A percentile compares a stretch with the other conserved stretches of the same genome.
These are phyloP conservation scores for Campoplex nolae DNA, from an alignment of 2,888 invertebrate species.

Conservation along the genomic window DNA sequence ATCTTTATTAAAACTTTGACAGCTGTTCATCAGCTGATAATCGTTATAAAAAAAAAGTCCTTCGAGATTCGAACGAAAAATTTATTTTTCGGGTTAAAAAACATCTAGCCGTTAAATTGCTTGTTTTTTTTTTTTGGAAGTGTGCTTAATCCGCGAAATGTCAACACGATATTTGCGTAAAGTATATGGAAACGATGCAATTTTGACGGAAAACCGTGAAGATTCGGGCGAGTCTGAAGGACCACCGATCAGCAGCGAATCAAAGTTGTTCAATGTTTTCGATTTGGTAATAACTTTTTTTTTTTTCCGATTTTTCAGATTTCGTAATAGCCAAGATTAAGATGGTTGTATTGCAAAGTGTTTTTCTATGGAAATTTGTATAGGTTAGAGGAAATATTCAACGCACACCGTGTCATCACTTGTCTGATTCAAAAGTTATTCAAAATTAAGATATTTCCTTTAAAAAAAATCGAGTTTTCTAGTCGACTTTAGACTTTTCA, in stretches of 20 bases:
- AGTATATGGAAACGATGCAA: slow-evolving; percentile 87
- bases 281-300: slow-evolving; percentile 87
- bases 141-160: slow-evolving; percentile 83
- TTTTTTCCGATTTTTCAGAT: neutral
- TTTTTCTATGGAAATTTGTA: neutral
- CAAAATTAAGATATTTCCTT: no score
- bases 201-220: slow-evolving; percentile 85
- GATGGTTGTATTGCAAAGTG: neutral
- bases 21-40: slow-evolving; percentile 3
- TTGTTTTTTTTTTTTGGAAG: no score
- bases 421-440: no score
- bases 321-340: neutral
- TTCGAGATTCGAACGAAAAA: neutral
- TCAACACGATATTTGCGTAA: slow-evolving; percentile 89
- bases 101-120: neutral
- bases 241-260: slow-evolving; percentile 85
- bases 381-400: no score
- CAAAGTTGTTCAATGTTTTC: slow-evolving; percentile 88
- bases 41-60: neutral
- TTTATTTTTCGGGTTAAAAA: neutral
- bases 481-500: no score
- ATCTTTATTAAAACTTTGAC: slow-evolving; percentile 8
- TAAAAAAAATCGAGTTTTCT: no score
- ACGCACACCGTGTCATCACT: no score
- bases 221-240: slow-evolving; percentile 86